These are phyloP conservation scores for Hetaerina americana DNA, from an alignment of 1,140 invertebrate species.

Conservation along the genomic window DNA sequence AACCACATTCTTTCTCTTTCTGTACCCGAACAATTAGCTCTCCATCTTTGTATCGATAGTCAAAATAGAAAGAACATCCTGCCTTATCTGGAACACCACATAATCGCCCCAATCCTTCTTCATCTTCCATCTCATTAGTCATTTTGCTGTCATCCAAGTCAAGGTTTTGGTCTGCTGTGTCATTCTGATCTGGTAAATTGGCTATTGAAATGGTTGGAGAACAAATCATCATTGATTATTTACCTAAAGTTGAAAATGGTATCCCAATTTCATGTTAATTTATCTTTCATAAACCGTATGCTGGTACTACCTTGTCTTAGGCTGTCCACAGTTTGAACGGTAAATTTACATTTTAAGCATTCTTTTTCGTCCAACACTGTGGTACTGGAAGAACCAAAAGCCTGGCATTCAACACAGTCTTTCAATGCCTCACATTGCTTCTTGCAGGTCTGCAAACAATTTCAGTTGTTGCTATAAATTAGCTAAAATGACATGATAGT, in stretches of 20 bases:
- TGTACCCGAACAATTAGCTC: constrained; percentile 28
- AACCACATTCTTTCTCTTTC: constrained; percentile 19
- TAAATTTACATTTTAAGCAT: constrained; percentile 12
- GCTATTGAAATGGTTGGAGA: no score
- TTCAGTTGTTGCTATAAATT: not conserved
- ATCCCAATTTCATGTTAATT: not conserved
- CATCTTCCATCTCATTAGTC: not conserved
- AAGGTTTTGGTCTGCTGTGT: not conserved
- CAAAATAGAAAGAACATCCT: not conserved
- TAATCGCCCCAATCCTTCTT: not conserved
- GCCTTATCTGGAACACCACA: not conserved
- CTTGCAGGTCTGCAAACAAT: constrained; percentile 48
- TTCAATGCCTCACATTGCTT: constrained; percentile 56
- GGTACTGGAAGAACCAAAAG: constrained; percentile 21
- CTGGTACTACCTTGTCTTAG: not conserved
- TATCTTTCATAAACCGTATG: not conserved
- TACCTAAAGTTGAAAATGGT: not conserved
- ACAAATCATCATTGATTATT: no score
- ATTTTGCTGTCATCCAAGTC: no score
- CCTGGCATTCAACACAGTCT: constrained; percentile 60
- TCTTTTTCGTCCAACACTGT: constrained; percentile 35
- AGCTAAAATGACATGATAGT: no score
- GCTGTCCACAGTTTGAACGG: not conserved
- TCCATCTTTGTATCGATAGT: constrained; percentile 17
- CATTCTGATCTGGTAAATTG: not conserved